Percentiles rank a stretch among this genome's conserved stretches.
Evolutionary conservation across 2,113 vertebrate species (phyloP).

Genomic region (Odocoileus hemionus): DNA sequence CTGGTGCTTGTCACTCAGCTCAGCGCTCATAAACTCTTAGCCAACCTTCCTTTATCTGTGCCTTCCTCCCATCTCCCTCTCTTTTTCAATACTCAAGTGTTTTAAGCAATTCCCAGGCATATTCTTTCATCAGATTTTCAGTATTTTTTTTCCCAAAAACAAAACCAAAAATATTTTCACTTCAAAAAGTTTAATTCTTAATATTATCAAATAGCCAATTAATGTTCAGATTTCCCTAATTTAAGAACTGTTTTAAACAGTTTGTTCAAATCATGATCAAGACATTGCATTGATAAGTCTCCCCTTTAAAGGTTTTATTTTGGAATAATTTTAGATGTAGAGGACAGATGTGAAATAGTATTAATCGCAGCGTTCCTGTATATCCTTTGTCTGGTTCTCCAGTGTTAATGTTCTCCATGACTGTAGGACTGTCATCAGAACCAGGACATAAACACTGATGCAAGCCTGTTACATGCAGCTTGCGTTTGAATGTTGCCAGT

Average conservation of each 20-base stretch:
- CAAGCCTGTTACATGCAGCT: accelerated
- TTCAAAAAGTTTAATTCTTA: not conserved
- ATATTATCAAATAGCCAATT: not conserved
- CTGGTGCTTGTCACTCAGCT: not conserved
- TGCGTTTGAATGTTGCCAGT: not conserved
- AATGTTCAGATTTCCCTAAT: not conserved
- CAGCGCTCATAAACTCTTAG: accelerated
- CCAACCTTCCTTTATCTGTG: not conserved
- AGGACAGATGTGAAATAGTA: not conserved
- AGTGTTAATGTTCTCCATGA: accelerated
- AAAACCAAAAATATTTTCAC: not conserved
- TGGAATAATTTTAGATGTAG: not conserved
- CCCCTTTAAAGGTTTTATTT: not conserved
- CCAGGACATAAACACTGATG: accelerated
- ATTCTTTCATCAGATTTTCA: not conserved
- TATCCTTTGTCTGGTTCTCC: not conserved
- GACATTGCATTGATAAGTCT: not conserved
- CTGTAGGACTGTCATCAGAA: not conserved
- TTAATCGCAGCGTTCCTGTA: not conserved
- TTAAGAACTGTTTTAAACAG: not conserved
- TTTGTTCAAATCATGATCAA: not conserved
- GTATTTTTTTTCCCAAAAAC: not conserved
- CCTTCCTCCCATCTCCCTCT: no score
- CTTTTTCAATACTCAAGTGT: not conserved
- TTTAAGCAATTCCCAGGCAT: not conserved